These are phyloP conservation scores for Papilio dardanus DNA, from an alignment of 1,140 invertebrate species.

Conservation along the genomic window DNA sequence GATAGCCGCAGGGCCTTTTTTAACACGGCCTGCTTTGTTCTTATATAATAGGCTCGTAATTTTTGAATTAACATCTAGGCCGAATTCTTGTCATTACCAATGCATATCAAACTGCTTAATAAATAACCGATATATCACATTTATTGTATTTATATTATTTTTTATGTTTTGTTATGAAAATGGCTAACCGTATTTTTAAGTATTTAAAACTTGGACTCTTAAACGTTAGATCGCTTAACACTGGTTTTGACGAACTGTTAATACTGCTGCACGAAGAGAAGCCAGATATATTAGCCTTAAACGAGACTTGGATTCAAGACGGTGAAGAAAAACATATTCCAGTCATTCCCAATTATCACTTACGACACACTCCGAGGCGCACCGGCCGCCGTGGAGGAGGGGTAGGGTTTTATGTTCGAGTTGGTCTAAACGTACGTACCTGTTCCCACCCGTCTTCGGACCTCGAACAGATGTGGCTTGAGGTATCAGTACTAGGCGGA, in stretches of 20 bases:
- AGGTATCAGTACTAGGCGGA: background rate
- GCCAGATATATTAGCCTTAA: constrained; percentile 6
- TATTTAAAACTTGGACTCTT: background rate
- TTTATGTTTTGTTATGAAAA: too few species aligned
- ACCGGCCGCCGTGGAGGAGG: background rate
- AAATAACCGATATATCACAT: background rate
- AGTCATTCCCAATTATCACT: background rate
- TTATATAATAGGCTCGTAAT: too few species aligned
- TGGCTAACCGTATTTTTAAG: background rate
- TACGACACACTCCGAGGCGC: constrained; percentile 14
- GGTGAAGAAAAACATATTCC: background rate
- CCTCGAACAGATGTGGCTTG: constrained; percentile 13
- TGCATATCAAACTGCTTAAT: background rate
- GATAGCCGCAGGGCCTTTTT: background rate
- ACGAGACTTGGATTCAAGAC: background rate
- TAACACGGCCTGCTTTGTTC: too few species aligned
- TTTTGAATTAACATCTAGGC: background rate
- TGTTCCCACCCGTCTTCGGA: background rate
- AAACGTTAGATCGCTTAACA: constrained; percentile 4
- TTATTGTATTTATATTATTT: background rate
- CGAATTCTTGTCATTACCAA: background rate
- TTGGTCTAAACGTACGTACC: background rate
- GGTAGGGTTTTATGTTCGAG: background rate
- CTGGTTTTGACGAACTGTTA: background rate
- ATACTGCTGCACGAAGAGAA: background rate